phyloP scores from a whole-genome alignment of 2,797 vertebrate species.

The Lacerta bilineata region DNA sequence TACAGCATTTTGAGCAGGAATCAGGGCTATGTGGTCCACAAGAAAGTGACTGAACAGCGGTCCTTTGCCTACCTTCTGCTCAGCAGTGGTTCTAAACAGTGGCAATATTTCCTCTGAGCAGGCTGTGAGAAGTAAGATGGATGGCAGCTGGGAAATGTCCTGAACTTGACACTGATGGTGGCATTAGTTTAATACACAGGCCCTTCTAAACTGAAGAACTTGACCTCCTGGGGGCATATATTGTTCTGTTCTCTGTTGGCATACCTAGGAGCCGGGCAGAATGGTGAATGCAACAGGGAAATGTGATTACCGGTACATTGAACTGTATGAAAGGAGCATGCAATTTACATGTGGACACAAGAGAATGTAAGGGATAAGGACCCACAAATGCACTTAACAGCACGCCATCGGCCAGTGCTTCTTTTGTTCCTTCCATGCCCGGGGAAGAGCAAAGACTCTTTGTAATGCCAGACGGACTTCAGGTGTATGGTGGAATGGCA shows the following conservation, averaged over 20 bases:
- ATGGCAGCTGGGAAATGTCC: background rate
- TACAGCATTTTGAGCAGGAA: background rate
- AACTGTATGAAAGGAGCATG: background rate
- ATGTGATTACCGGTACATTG: background rate
- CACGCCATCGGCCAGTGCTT: no score
- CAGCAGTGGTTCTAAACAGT: background rate
- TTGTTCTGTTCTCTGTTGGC: background rate
- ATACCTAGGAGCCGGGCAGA: background rate
- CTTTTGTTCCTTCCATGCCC: background rate
- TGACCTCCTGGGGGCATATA: background rate
- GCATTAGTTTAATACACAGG: background rate
- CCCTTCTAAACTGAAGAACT: background rate
- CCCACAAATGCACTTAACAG: background rate
- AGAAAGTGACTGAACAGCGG: background rate
- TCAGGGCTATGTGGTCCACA: background rate
- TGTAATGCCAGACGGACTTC: no score
- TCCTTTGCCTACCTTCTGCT: no score
- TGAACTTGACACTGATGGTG: background rate
- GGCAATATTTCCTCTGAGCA: background rate
- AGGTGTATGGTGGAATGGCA: no score
- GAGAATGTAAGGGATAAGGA: background rate
- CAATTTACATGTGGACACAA: background rate
- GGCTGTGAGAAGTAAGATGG: no score
- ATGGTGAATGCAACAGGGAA: background rate
- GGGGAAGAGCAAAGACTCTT: no score